Evolutionary conservation across 2,797 vertebrate genomes (phyloP), one percentile per base, ranked within the genome.

Genomic region (Macrochelys suwanniensis): DNA sequence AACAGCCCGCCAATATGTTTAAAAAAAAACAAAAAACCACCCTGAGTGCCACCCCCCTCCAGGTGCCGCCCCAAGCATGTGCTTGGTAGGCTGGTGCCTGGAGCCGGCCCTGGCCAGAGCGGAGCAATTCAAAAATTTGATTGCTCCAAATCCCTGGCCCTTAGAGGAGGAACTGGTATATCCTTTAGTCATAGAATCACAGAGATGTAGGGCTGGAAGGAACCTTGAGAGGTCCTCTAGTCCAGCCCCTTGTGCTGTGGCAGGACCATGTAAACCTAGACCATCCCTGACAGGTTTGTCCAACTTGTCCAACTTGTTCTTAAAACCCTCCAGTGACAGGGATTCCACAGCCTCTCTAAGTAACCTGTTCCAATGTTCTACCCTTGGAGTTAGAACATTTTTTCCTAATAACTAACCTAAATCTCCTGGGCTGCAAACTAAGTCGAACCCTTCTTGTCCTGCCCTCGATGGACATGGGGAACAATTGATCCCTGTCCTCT

Each of bases 111-210:
- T n/a, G n/a, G n/a, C n/a, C n/a, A n/a, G n/a, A n/a, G n/a, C n/a
- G n/a, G n/a, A n/a, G n/a, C n/a, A n/a, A n/a, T n/a, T n/a, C n/a
- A n/a, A n/a, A n/a, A n/a, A n/a, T n/a, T n/a, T n/a, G n/a, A n/a
- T n/a, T n/a, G n/a, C n/a, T n/a, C n/a, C n/a, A n/a, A n/a, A n/a
- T n/a, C n/a, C n/a, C n/a, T n/a, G n/a, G 4, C 89, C 51, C 59
- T 26, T 26, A 77, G 26, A 77, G 4, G 12, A 0, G 1, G 79
- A 86, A 17, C 12, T 0, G 0, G 16, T 13, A 1, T 13, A 45
- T 78, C 19, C 57, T 1, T n/a, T 26, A 1, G 0, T 11, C 8
- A 21, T 11, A 5, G 65, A 37, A 68, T 68, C 65, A 37, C 33
- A 68, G 61, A 68, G 33, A 68, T 33, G 15, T 61, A 33, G 13